phyloP scores from a whole-genome alignment of 2,797 vertebrate species.

The Anniella stebbinsi region DNA sequence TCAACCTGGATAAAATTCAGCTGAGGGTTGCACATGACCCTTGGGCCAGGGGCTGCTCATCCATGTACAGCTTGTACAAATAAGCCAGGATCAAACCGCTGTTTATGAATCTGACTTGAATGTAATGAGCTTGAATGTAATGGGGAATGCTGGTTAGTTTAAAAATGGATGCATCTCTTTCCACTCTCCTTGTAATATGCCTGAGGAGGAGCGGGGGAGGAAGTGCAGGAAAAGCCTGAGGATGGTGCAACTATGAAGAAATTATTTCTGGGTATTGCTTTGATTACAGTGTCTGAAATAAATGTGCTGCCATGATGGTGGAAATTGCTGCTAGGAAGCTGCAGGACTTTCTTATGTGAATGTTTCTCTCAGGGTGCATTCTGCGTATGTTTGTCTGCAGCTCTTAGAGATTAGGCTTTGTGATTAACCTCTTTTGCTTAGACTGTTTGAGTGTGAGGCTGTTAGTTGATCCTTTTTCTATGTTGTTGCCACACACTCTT shows the following conservation, averaged over 20 bases:
- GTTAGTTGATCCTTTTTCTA: conserved; percentile 42
- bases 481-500: conserved; percentile 46
- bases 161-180: not conserved
- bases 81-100: not conserved
- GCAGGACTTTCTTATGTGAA: not conserved
- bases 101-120: not conserved
- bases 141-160: not conserved
- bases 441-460: not conserved
- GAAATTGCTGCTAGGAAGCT: too few relatives aligned
- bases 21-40: not conserved
- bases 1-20: not conserved
- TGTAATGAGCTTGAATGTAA: not conserved
- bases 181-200: not conserved
- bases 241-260: not conserved
- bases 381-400: not conserved
- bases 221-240: not conserved
- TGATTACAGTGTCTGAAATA: not conserved
- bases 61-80: not conserved
- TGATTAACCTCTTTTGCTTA: not conserved
- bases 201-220: not conserved
- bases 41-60: too few relatives aligned
- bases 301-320: not conserved
- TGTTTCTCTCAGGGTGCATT: not conserved
- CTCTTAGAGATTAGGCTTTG: not conserved
- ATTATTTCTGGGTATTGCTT: not conserved